Percentiles rank a stretch among this genome's conserved stretches.
Conservation (phyloP, 2,888 invertebrate species). For the Myopa testacea region DNA sequence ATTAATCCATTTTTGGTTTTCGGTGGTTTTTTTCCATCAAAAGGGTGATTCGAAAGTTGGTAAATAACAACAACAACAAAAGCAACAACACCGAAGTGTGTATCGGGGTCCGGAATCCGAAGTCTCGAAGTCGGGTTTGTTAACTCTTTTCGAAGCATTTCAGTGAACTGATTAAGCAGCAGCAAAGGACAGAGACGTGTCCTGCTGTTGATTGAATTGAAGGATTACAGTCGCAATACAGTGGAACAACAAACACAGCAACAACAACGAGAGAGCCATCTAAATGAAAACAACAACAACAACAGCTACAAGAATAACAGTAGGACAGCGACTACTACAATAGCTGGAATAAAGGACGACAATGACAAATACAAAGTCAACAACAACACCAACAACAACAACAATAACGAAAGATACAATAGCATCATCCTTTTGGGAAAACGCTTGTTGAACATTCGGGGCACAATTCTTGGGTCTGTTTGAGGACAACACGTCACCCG, state of each 20-base stretch:
- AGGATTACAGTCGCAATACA: slow-evolving; percentile 7
- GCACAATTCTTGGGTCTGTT: background rate
- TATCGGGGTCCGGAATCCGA: background rate
- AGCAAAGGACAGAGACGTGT: slow-evolving; percentile 32
- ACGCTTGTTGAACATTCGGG: slow-evolving; percentile 37
- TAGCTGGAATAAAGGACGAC: background rate
- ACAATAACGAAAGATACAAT: background rate
- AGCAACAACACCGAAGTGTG: slow-evolving; percentile 20
- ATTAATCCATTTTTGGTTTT: background rate
- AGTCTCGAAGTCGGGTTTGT: slow-evolving; percentile 29
- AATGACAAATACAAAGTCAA: background rate
- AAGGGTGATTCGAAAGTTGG: too few relatives aligned
- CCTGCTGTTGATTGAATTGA: slow-evolving; percentile 36
- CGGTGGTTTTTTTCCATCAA: too few relatives aligned
- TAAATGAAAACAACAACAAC: background rate
- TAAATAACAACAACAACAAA: slow-evolving; percentile 3
- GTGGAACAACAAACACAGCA: slow-evolving; percentile 34
- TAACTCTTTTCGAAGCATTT: slow-evolving; percentile 34
- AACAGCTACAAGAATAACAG: background rate
- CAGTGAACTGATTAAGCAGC: slow-evolving; percentile 39
- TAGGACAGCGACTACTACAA: background rate
- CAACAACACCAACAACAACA: slow-evolving; percentile 9
- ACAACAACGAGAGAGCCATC: slow-evolving; percentile 20
- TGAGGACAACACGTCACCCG: background rate
- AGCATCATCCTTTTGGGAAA: background rate